Percentiles rank a stretch among this genome's conserved stretches.
Conservation (phyloP, 2,797 vertebrate species). For the Muraenolepis orangiensis region DNA sequence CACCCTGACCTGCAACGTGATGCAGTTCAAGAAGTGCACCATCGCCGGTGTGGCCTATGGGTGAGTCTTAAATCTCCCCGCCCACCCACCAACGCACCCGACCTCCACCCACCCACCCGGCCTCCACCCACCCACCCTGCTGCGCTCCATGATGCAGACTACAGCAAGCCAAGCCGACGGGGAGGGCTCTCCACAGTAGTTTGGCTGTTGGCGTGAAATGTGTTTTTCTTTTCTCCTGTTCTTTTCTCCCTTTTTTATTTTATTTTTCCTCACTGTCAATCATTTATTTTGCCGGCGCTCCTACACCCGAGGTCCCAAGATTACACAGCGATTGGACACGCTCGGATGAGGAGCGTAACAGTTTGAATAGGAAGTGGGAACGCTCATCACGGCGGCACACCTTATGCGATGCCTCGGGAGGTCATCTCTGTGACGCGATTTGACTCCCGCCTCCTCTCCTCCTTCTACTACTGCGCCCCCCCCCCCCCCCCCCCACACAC, state of each 20-base stretch:
- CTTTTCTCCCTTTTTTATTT: conserved; percentile 6
- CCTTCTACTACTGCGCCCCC: too few relatives aligned
- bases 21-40: conserved; percentile 99
- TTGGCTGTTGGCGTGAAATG: conserved; percentile 22
- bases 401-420: neutral
- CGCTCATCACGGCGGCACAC: neutral
- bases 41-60: conserved; percentile 94
- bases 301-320: neutral
- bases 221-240: neutral
- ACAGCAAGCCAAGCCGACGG: too few relatives aligned
- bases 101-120: neutral
- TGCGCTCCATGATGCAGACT: conserved; percentile 58
- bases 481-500: too few relatives aligned
- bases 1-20: conserved; percentile 96
- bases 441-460: neutral
- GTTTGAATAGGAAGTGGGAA: neutral
- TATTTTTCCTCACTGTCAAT: neutral
- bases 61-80: conserved; percentile 64
- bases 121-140: conserved; percentile 6
- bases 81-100: neutral
- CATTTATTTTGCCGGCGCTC: neutral
- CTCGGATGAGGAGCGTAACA: neutral
- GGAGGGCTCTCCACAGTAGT: conserved; percentile 1
- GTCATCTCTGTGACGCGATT: neutral
- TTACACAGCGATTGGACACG: neutral